Conservation (phyloP, 2,113 vertebrate genomes). For the Stegastes partitus region DNA sequence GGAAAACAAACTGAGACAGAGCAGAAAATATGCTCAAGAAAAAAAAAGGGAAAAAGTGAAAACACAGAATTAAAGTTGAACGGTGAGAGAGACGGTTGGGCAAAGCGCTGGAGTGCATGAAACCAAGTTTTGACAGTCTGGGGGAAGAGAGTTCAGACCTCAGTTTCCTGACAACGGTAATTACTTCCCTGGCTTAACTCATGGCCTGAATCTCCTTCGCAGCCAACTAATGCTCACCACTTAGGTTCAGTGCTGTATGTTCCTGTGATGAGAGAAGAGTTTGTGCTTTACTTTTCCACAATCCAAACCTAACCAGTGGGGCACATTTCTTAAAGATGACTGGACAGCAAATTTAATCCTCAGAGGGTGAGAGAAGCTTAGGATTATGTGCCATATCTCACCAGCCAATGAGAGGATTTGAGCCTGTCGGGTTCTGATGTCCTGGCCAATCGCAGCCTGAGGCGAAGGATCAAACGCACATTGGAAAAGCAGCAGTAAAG, state of each 20-base stretch:
- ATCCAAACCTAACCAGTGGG: constrained; percentile 49
- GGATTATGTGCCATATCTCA: constrained; percentile 71
- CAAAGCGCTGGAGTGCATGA: neutral
- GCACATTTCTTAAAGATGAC: constrained; percentile 66
- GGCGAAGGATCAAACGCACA: constrained; percentile 55
- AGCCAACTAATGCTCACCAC: constrained; percentile 49
- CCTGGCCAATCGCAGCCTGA: constrained; percentile 59
- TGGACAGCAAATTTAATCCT: constrained; percentile 71
- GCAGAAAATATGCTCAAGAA: constrained; percentile 1
- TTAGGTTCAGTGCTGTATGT: constrained; percentile 32
- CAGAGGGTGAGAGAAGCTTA: constrained; percentile 63
- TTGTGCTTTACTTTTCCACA: constrained; percentile 54
- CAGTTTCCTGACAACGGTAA: constrained; percentile 67
- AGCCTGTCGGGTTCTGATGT: constrained; percentile 42
- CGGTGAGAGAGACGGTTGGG: neutral
- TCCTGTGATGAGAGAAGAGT: constrained; percentile 67
- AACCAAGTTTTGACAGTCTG: constrained; percentile 14
- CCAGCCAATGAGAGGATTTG: constrained; percentile 68
- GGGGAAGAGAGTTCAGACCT: constrained; percentile 35
- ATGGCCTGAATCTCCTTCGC: constrained; percentile 64
- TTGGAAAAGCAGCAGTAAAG: neutral
- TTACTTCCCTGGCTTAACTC: constrained; percentile 71
- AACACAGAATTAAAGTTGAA: constrained; percentile 30
- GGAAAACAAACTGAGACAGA: constrained; percentile 23
- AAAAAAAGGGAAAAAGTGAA: constrained; percentile 8